These are phyloP conservation scores for Chloroclysta siterata DNA, from an alignment of 2,888 invertebrate species.

Conservation along the genomic window DNA sequence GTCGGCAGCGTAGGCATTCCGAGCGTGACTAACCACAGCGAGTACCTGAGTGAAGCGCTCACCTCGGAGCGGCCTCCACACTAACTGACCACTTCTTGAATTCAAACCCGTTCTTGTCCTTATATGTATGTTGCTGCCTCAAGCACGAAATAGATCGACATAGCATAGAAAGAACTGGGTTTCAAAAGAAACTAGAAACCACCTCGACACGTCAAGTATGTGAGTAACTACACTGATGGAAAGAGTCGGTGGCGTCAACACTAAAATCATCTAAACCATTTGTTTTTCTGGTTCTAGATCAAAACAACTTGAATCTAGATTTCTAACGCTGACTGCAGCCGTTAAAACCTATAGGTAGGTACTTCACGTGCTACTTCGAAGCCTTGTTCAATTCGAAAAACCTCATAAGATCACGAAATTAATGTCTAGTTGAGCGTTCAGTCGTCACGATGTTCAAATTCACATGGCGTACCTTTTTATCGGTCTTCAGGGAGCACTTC, in stretches of 20 bases:
- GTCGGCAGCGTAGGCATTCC: conserved; percentile 66
- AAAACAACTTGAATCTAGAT: conserved; percentile 12
- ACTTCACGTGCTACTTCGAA: too few relatives aligned
- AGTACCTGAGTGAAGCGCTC: conserved; percentile 70
- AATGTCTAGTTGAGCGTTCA: not conserved
- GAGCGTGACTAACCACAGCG: conserved; percentile 74
- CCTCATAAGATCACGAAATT: not conserved
- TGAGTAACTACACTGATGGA: not conserved
- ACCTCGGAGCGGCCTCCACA: conserved; percentile 76
- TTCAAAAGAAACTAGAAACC: conserved; percentile 35
- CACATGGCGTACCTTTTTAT: conserved; percentile 21
- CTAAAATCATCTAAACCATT: conserved; percentile 9
- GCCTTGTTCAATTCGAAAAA: not conserved
- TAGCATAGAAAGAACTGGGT: conserved; percentile 40
- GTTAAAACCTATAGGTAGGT: not conserved
- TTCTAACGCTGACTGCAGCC: conserved; percentile 17
- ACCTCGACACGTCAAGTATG: conserved; percentile 15
- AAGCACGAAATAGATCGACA: conserved; percentile 54
- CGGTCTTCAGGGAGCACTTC: conserved; percentile 23
- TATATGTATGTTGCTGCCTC: conserved; percentile 47
- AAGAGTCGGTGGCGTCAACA: conserved; percentile 19
- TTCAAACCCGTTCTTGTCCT: conserved; percentile 71
- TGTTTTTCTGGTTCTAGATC: conserved; percentile 17
- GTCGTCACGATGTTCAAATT: not conserved
- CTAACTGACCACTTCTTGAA: conserved; percentile 72